Conservation (phyloP, 2,888 invertebrate species). For the Amiota communis region DNA sequence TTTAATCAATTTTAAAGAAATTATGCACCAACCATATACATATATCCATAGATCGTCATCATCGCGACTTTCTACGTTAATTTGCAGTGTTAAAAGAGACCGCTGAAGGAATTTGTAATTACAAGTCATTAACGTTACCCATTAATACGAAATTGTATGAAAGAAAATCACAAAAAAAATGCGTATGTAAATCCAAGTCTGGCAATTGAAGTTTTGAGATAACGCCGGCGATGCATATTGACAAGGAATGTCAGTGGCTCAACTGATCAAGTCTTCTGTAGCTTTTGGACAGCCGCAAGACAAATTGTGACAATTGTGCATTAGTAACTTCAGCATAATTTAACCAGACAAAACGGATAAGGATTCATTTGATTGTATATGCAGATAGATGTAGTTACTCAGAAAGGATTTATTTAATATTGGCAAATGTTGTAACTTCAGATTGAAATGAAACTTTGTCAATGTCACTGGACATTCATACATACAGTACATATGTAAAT, state of each 20-base stretch:
- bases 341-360: neutral
- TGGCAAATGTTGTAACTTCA: neutral
- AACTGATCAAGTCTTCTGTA: neutral
- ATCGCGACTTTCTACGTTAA: neutral
- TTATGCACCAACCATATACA: neutral
- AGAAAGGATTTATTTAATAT: neutral
- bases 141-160: neutral
- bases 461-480: neutral
- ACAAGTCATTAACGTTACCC: slow-evolving; percentile 4
- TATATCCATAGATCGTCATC: neutral
- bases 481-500: too few relatives aligned
- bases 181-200: neutral
- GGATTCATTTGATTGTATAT: slow-evolving; percentile 15
- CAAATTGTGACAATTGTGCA: neutral
- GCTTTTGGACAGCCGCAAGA: neutral
- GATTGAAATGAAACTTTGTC: slow-evolving; percentile 9
- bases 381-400: neutral
- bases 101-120: slow-evolving; percentile 3
- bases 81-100: slow-evolving; percentile 10
- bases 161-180: neutral
- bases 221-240: slow-evolving; percentile 10
- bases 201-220: neutral
- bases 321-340: neutral
- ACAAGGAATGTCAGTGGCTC: slow-evolving; percentile 10
- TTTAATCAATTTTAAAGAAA: slow-evolving; percentile 11